Percentiles rank a stretch among this genome's conserved stretches.
Evolutionary conservation across 2,797 vertebrate species (phyloP).

Genomic region (Trachops cirrhosus): DNA sequence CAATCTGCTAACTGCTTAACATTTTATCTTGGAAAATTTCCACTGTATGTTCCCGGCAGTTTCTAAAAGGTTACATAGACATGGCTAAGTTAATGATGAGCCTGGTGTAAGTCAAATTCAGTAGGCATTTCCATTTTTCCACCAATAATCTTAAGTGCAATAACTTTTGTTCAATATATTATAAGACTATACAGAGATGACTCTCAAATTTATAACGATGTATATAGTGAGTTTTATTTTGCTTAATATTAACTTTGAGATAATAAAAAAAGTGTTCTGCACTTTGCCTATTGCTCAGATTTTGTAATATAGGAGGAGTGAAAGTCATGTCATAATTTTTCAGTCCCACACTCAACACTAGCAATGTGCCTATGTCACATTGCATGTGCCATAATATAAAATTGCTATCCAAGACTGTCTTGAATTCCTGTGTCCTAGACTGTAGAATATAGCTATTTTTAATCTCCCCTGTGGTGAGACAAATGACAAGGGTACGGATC

Average conservation of each 20-base stretch:
- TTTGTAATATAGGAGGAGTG: background rate
- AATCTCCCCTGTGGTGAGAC: background rate
- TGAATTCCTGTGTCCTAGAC: background rate
- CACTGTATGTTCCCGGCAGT: background rate
- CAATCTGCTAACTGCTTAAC: background rate
- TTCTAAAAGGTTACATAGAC: background rate
- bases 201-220: background rate
- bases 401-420: background rate
- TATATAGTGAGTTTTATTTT: background rate
- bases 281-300: background rate
- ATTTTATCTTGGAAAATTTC: background rate
- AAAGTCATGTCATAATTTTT: background rate
- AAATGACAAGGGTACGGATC: background rate
- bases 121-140: background rate
- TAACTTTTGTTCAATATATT: background rate
- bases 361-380: background rate
- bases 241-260: background rate
- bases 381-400: background rate
- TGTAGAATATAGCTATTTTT: background rate
- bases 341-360: background rate
- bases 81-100: background rate
- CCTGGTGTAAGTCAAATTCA: background rate
- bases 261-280: background rate
- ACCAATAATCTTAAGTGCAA: background rate
- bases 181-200: background rate